phyloP scores from a whole-genome alignment of 2,888 invertebrate genomes.

The Hermodice carunculata region DNA sequence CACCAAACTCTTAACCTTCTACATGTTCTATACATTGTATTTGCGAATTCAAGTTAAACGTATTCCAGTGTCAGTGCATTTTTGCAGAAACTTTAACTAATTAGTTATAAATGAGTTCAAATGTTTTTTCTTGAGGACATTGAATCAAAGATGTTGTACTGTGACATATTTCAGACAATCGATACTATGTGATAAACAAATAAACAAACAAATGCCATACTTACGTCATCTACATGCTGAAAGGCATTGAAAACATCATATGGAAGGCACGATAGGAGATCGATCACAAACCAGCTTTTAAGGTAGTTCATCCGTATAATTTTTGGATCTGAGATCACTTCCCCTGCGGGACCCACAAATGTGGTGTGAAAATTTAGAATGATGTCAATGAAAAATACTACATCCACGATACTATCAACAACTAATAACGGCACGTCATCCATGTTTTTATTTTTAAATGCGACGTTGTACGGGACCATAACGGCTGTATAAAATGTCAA shows the following conservation, averaged over 20 bases:
- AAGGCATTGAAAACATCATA: slow-evolving; percentile 99
- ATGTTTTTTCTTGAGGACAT: too few relatives aligned
- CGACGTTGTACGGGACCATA: slow-evolving; percentile 99
- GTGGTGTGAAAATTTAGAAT: slow-evolving; percentile 99
- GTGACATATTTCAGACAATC: too few relatives aligned
- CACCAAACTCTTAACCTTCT: too few relatives aligned
- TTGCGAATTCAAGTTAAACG: too few relatives aligned
- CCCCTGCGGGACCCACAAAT: slow-evolving; percentile 88
- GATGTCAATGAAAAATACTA: slow-evolving; percentile 99
- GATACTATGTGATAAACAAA: too few relatives aligned
- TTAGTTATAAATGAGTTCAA: too few relatives aligned
- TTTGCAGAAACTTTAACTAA: too few relatives aligned
- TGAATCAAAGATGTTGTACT: too few relatives aligned
- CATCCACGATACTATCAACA: slow-evolving; percentile 92
- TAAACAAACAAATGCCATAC: too few relatives aligned
- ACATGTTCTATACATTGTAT: too few relatives aligned
- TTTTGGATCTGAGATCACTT: slow-evolving; percentile 97
- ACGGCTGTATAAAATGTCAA: slow-evolving; percentile 99
- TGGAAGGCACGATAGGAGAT: slow-evolving; percentile 97
- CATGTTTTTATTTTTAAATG: slow-evolving; percentile 97
- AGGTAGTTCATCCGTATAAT: slow-evolving; percentile 84
- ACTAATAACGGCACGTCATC: slow-evolving; percentile 70
- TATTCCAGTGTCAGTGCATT: too few relatives aligned
- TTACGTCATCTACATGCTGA: slow-evolving; percentile 53
- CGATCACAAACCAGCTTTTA: slow-evolving; percentile 99